Evolutionary conservation across 2,113 vertebrate species (phyloP).

Genomic region (Channa argus): DNA sequence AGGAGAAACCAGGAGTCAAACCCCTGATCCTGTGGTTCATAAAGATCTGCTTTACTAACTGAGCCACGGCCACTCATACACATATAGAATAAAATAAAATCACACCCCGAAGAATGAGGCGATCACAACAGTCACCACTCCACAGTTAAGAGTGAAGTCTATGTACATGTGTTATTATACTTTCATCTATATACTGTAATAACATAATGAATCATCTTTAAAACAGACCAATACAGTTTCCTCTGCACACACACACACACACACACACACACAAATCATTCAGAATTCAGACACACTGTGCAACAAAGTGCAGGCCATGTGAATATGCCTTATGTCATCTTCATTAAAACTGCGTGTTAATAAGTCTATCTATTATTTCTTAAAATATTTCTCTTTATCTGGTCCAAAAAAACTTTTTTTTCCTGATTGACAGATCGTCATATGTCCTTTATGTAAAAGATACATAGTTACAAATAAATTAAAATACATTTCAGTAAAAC

Average conservation of each 20-base stretch:
- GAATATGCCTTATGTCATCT: conserved; percentile 8
- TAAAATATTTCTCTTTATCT: conserved; percentile 8
- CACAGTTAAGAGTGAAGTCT: conserved; percentile 74
- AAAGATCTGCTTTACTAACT: too few species aligned
- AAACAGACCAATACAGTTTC: not conserved
- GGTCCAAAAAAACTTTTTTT: conserved; percentile 11
- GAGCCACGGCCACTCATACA: not conserved
- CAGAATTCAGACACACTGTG: conserved; percentile 14
- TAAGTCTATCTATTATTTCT: conserved; percentile 5
- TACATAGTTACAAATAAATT: conserved; percentile 45
- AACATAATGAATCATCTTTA: conserved; percentile 27
- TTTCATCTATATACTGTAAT: conserved; percentile 21
- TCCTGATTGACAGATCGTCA: not conserved
- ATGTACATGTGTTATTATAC: conserved; percentile 40
- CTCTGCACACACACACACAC: conserved; percentile 22
- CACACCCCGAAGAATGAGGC: conserved; percentile 83
- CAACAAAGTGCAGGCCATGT: conserved; percentile 2
- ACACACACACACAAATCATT: conserved; percentile 13
- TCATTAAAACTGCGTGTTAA: conserved; percentile 26
- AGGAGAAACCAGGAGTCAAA: too few species aligned
- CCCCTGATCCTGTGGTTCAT: too few species aligned
- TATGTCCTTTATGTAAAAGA: conserved; percentile 10
- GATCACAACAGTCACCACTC: conserved; percentile 71
- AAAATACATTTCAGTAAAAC: conserved; percentile 28
- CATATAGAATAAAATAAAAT: conserved; percentile 32